phyloP scores from a whole-genome alignment of 2,888 invertebrate genomes.

The Leucophenga maculata region DNA sequence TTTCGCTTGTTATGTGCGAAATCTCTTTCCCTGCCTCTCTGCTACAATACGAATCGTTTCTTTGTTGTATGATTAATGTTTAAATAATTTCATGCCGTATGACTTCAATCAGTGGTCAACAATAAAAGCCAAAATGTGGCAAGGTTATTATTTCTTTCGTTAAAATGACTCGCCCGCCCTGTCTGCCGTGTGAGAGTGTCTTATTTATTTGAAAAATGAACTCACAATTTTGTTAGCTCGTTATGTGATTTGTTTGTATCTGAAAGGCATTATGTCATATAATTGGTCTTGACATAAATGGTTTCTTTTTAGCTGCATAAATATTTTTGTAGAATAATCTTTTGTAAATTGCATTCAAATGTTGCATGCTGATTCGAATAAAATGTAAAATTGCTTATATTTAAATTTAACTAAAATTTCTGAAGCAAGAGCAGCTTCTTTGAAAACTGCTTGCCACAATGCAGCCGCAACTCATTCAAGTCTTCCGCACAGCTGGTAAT shows the following conservation, averaged over 20 bases:
- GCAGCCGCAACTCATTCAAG: no score
- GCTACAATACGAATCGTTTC: constrained; percentile 34
- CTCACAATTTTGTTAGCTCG: background rate
- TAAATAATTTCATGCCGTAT: constrained; percentile 54
- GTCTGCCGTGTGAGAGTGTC: background rate
- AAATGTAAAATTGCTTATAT: no score
- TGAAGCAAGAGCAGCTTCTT: no score
- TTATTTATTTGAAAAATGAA: constrained; percentile 41
- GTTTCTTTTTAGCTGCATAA: no score
- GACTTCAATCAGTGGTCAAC: constrained; percentile 44
- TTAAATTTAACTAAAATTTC: no score
- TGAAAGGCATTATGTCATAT: background rate
- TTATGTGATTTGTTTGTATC: background rate
- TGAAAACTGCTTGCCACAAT: no score
- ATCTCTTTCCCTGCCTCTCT: no score
- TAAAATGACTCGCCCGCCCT: background rate
- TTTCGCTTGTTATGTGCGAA: no score
- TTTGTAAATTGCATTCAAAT: no score
- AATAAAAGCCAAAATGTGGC: constrained; percentile 35
- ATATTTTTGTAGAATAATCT: no score
- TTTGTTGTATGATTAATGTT: constrained; percentile 58
- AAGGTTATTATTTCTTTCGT: constrained; percentile 45
- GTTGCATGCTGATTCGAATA: no score
- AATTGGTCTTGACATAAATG: background rate
- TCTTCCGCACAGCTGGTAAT: background rate